Base-by-base conservation (phyloP, 2,113 vertebrate genomes). In the Pontoporia blainvillei region DNA sequence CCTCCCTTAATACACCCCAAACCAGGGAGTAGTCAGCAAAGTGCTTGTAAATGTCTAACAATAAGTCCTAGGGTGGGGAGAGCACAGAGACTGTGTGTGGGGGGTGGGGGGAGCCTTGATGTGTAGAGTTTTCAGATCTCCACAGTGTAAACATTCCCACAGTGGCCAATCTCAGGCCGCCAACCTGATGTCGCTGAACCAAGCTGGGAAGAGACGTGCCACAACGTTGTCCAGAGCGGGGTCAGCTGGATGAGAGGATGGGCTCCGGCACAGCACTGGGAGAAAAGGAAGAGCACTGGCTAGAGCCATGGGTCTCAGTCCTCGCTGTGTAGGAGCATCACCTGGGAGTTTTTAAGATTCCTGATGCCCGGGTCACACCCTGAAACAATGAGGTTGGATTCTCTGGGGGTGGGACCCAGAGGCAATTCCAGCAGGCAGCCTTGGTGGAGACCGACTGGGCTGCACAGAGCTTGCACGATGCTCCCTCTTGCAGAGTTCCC, bases 401-500 rank as follows among this genome's bases (percentile, higher is more conserved):
- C 36, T n/a, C 61, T 8, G 2, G 2, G 59, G 44, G 8, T 39
- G 14, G 34, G 17, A 23, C 12, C 34, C 21, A 0, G 52, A 81
- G 6, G 34, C 11, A 3, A 69, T 4, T 13, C 23, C 34, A 15
- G 9, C 29, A 4, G 4, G 6, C 2, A 34, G 31, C 8, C 34
- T 15, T 0, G 2, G 18, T 8, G 12, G 36, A 54, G 66, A 52
- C 5, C 36, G 54, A 21, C n/a, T 2, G 7, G 31, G 25, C 29
- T 9, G 31, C 31, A 25, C 31, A 1, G 44, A 18, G 29, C 31
- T 31, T 34, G 52, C 61, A 25, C 5, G 3, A 54, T 10, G 29
- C 18, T 81, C 36, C 59, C 25, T 64, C 34, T 49, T 9, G 8
- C 95, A 97, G 87, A 97, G 92, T 95, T 98, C 94, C 96, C 92